Percentiles rank a stretch among this genome's conserved stretches.
Conservation (phyloP, 2,113 vertebrate species). For the Perognathus longimembris region DNA sequence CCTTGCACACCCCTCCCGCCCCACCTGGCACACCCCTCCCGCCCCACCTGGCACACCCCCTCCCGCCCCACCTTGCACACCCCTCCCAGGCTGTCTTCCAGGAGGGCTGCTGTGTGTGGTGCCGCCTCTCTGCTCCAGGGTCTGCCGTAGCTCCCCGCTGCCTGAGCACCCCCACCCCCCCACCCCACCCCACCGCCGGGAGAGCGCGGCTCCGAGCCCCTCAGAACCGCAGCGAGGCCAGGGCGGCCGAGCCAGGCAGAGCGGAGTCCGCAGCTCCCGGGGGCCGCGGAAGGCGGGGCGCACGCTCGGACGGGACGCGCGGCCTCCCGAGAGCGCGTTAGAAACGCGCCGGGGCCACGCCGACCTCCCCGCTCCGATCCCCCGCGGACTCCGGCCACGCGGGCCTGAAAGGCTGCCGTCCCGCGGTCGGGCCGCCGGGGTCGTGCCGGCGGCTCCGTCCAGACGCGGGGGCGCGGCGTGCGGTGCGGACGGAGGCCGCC, state of each 20-base stretch:
- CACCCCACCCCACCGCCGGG: neutral
- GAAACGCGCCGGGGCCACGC: neutral
- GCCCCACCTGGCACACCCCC: no score
- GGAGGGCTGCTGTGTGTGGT: neutral
- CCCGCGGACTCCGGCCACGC: accelerated
- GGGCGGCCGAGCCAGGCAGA: neutral
- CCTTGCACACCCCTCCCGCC: no score
- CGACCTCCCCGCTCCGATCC: neutral
- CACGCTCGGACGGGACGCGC: no score
- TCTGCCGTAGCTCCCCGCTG: neutral
- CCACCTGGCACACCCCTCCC: no score
- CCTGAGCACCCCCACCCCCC: neutral
- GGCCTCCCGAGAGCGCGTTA: neutral
- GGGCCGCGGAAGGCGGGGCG: neutral
- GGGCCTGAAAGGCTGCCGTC: neutral
- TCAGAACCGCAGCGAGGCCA: neutral
- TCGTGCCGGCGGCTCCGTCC: neutral
- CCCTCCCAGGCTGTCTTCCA: no score
- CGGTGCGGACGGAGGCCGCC: neutral
- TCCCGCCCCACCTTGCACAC: no score
- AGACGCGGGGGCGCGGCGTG: neutral
- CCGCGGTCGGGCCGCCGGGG: neutral
- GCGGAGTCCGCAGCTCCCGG: neutral
- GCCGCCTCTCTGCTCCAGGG: neutral
- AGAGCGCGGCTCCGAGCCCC: neutral